Evolutionary conservation across 2,888 invertebrate genomes (phyloP).

Genomic region (Artemia sinica): DNA sequence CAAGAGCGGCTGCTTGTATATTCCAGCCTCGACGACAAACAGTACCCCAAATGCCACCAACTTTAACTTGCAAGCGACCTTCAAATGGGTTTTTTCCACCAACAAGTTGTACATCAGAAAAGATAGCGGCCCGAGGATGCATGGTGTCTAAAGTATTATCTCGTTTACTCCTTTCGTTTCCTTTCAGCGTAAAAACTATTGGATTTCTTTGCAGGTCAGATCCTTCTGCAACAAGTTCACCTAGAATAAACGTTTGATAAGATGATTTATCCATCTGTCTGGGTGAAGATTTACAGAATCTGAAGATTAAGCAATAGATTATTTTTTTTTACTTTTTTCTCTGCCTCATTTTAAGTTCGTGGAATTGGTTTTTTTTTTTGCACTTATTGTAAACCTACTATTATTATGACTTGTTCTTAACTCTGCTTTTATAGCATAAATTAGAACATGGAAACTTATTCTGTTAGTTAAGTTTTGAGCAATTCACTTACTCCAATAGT

Average conservation of each 20-base stretch:
- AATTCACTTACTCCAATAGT: too few relatives aligned
- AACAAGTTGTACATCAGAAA: slow-evolving; percentile 46
- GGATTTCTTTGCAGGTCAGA: slow-evolving; percentile 26
- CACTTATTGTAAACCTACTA: too few relatives aligned
- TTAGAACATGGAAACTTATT: too few relatives aligned
- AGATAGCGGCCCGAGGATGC: slow-evolving; percentile 13
- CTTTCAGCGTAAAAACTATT: slow-evolving; percentile 26
- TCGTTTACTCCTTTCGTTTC: slow-evolving; percentile 30
- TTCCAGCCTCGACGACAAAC: slow-evolving; percentile 95
- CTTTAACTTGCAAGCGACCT: slow-evolving; percentile 55
- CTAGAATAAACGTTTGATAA: not conserved
- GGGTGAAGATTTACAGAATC: too few relatives aligned
- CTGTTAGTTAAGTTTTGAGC: too few relatives aligned
- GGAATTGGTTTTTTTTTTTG: too few relatives aligned
- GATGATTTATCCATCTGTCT: too few relatives aligned
- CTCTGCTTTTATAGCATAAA: too few relatives aligned
- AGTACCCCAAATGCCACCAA: slow-evolving; percentile 58
- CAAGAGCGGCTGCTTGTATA: slow-evolving; percentile 70
- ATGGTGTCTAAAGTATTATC: slow-evolving; percentile 44
- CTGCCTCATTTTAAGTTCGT: too few relatives aligned
- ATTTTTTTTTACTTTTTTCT: too few relatives aligned
- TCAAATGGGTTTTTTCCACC: slow-evolving; percentile 63
- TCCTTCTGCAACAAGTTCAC: slow-evolving; percentile 34
- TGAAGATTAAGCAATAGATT: too few relatives aligned
- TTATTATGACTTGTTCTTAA: too few relatives aligned